These are phyloP conservation scores for Leptonema lineaticorne DNA, from an alignment of 1,140 invertebrate species.

Conservation along the genomic window DNA sequence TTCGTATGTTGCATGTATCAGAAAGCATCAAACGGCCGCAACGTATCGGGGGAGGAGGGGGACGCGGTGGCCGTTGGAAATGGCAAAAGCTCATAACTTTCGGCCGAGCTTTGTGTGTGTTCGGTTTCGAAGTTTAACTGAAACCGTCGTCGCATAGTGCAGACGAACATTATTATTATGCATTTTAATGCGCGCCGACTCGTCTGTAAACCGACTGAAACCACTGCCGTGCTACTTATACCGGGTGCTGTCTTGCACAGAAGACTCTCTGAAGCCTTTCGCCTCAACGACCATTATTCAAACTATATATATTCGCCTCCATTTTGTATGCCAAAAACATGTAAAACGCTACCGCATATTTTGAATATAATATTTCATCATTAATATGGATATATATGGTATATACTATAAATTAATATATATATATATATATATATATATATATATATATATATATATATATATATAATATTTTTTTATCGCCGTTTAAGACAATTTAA, in stretches of 20 bases:
- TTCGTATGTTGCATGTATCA: not conserved
- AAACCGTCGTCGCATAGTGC: constrained; percentile 23
- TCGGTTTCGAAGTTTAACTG: constrained; percentile 18
- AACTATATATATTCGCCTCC: not conserved
- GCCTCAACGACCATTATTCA: not conserved
- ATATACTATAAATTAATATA: too few species aligned
- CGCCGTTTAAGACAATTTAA: too few species aligned
- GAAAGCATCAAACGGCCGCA: constrained; percentile 19
- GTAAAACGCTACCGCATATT: not conserved
- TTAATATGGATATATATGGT: not conserved
- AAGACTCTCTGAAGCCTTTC: not conserved
- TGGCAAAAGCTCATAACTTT: constrained; percentile 38
- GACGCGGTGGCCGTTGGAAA: constrained; percentile 22
- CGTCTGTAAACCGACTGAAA: constrained; percentile 13
- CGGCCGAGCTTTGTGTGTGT: constrained; percentile 23
- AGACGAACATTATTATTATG: constrained; percentile 36
- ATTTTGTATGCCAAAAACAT: not conserved
- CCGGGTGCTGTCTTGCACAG: not conserved
- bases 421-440: too few species aligned
- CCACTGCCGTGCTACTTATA: not conserved
- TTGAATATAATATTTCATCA: not conserved
- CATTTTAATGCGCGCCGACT: constrained; percentile 29
- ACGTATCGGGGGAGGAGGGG: constrained; percentile 21
- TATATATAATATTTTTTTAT: too few species aligned
- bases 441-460: too few species aligned